Evolutionary conservation across 2,797 vertebrate genomes (phyloP).

Genomic region (Gallirallus australis): DNA sequence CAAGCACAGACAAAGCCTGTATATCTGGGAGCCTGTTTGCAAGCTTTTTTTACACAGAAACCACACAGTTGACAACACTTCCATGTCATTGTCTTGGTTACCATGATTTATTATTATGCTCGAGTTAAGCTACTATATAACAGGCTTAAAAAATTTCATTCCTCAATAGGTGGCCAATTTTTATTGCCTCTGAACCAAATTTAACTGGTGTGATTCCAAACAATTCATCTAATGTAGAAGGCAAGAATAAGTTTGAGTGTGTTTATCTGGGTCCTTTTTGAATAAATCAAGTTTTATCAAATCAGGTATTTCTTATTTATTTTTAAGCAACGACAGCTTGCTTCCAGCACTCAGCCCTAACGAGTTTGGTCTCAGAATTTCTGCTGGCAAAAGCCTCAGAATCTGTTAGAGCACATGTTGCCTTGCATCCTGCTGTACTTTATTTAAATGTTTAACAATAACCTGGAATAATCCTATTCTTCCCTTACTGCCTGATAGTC

Average conservation of each 20-base stretch:
- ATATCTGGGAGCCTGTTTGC: background rate
- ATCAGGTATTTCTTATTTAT: slow-evolving; percentile 21
- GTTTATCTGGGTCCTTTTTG: slow-evolving; percentile 26
- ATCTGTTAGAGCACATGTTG: background rate
- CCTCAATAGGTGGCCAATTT: background rate
- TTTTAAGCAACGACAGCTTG: background rate
- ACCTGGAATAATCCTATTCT: background rate
- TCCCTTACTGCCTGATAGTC: background rate
- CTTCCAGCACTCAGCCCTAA: background rate
- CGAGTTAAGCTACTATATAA: background rate
- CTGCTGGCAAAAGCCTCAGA: background rate
- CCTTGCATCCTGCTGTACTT: background rate
- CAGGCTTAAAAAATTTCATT: background rate
- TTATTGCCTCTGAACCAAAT: slow-evolving; percentile 18
- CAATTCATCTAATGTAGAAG: slow-evolving; percentile 7
- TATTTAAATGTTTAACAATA: background rate
- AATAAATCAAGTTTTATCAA: slow-evolving; percentile 54
- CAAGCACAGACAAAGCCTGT: accelerated
- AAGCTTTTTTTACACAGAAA: background rate
- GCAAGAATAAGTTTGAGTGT: background rate
- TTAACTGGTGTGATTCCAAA: background rate
- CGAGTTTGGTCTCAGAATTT: background rate
- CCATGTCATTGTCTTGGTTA: background rate
- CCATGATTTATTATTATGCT: background rate
- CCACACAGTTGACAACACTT: background rate